phyloP scores from a whole-genome alignment of 2,888 invertebrate species.

The Troglohyphantes excavatus region DNA sequence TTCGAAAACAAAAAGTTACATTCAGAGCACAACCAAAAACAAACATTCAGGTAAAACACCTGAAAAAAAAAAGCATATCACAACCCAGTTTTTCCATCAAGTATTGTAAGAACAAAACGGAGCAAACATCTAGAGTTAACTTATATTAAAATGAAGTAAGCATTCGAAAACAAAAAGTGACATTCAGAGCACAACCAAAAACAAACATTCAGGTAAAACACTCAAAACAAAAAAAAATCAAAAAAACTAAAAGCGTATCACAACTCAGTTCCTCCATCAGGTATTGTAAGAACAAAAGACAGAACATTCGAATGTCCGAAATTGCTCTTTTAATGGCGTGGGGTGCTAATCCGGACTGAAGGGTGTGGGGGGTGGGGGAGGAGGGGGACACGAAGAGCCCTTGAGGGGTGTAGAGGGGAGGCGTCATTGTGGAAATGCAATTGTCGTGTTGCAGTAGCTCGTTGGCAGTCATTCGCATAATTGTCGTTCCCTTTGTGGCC shows the following conservation, averaged over 20 bases:
- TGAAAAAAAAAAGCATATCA: background rate
- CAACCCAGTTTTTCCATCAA: background rate
- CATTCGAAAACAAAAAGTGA: background rate
- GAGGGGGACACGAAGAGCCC: slow-evolving; percentile 26
- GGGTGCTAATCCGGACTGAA: slow-evolving; percentile 56
- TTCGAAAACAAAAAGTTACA: background rate
- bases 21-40: background rate
- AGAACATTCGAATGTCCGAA: slow-evolving; percentile 39
- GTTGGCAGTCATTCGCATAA: slow-evolving; percentile 76
- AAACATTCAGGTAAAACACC: background rate
- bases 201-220: background rate
- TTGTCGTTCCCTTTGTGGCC: slow-evolving; percentile 76
- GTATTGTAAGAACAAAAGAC: background rate
- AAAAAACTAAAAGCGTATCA: background rate
- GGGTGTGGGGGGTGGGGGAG: no score
- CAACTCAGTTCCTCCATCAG: background rate
- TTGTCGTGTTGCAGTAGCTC: slow-evolving; percentile 78
- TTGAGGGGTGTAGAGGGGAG: slow-evolving; percentile 32
- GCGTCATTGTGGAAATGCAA: slow-evolving; percentile 79
- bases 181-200: background rate
- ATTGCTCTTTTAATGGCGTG: slow-evolving; percentile 72
- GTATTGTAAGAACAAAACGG: background rate
- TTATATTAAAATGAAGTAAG: no score
- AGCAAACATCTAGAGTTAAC: no score
- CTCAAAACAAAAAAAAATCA: no score